Base-by-base conservation (phyloP, 2,113 vertebrate species). In the Theristicus caerulescens region DNA sequence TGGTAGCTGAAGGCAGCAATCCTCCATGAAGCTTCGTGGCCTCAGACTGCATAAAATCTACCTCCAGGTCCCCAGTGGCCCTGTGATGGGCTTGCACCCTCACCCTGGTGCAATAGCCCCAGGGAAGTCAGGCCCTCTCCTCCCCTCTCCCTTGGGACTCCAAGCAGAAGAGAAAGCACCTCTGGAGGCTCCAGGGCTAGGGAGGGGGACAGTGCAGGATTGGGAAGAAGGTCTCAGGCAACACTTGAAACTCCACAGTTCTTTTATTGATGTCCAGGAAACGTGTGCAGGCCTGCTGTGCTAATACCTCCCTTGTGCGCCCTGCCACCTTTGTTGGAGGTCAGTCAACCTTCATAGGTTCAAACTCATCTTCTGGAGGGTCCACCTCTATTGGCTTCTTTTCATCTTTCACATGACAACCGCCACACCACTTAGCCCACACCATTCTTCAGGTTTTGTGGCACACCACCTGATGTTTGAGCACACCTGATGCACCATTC, bases 371-470 rank as follows among this genome's bases (percentile, higher is more conserved):
- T 76, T 67, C 62, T 51, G 40, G 11, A 46, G 46, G 4, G 31
- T 47, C 34, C 13, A 17, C 16, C 4, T 91, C 27, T 7, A 34
- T 24, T 0, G 0, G 13, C 9, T 67, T 38, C 34, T 64, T 47
- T 36, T 72, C 26, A 49, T 24, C 24, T 70, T 73, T 42, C 20
- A 13, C 3, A 6, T 36, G 67, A 38, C 26, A 57, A 10, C 32
- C 0, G 0, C 5, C 34, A 15, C 49, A 38, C 46, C n/a, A 59
- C 86, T 51, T 49, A 49, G 16, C 24, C 44, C 24, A 42, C 40
- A 42, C 40, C 7, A 3, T 49, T 82, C 27, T 81, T 69, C 49
- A 65, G 61, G 57, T 17, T 94, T 70, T 54, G 47, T 49, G 69
- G 26, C 16, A 34, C 24, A 65, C 11, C 20, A 26, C 26, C 26